phyloP scores from a whole-genome alignment of 2,113 vertebrate species.

The Plecturocebus donacophilus region DNA sequence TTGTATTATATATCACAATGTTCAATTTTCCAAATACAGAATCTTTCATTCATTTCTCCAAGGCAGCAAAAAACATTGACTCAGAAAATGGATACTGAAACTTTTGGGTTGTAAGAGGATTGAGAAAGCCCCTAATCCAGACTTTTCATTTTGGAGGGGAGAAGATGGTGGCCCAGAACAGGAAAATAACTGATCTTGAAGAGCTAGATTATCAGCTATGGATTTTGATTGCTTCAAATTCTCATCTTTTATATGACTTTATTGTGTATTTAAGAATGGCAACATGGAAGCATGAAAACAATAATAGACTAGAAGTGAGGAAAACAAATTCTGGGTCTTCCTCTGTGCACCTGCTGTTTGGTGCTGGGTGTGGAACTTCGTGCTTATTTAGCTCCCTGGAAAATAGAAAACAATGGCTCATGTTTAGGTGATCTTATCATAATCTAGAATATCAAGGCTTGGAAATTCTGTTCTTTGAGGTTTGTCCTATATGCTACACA shows the following conservation, averaged over 20 bases:
- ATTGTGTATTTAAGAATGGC: background rate
- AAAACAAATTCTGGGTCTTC: background rate
- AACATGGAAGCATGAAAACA: background rate
- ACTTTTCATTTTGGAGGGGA: background rate
- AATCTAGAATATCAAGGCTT: background rate
- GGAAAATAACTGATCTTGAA: background rate
- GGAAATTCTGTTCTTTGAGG: background rate
- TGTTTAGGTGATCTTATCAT: background rate
- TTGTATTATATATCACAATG: background rate
- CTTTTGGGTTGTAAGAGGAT: background rate
- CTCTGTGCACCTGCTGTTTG: background rate
- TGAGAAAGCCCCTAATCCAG: background rate
- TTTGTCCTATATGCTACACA: background rate
- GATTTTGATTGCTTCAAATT: background rate
- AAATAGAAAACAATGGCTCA: background rate
- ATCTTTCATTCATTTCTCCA: background rate
- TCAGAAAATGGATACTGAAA: background rate
- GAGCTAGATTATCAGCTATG: background rate
- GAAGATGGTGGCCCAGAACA: background rate
- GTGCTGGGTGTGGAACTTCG: background rate
- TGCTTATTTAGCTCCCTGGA: background rate
- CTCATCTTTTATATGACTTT: background rate
- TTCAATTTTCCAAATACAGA: conserved; percentile 9
- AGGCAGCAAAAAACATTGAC: background rate
- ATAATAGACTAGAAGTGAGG: background rate